Conservation (phyloP, 1,140 invertebrate species). For the Hylyphantes graminicola region DNA sequence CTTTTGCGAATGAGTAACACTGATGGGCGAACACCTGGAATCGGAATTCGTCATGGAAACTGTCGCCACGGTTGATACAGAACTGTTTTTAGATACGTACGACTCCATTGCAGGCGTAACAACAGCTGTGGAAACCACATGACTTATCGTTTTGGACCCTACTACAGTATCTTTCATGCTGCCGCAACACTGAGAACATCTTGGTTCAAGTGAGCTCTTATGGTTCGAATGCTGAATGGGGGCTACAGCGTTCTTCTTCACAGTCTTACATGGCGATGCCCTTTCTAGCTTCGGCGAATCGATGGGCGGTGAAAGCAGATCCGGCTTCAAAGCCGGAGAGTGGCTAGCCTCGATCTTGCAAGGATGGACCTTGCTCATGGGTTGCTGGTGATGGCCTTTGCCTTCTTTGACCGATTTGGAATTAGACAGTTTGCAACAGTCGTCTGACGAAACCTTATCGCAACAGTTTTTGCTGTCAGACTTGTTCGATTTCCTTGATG, state of each 20-base stretch:
- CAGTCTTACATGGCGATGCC: slow-evolving; percentile 16
- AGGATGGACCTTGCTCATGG: slow-evolving; percentile 35
- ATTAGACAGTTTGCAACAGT: slow-evolving; percentile 46
- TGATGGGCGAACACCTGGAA: slow-evolving; percentile 12
- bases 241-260: slow-evolving; percentile 19
- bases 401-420: slow-evolving; percentile 10
- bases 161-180: slow-evolving; percentile 32
- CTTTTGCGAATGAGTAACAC: slow-evolving; percentile 10
- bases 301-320: slow-evolving; percentile 50
- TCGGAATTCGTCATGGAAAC: slow-evolving; percentile 35
- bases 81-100: slow-evolving; percentile 25
- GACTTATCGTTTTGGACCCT: slow-evolving; percentile 3
- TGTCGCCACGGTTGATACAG: slow-evolving; percentile 8
- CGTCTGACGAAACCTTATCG: slow-evolving; percentile 31
- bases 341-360: slow-evolving; percentile 52
- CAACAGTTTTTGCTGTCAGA: slow-evolving; percentile 39
- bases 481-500: slow-evolving; percentile 42
- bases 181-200: slow-evolving; percentile 42
- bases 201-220: slow-evolving; percentile 1
- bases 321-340: slow-evolving; percentile 50
- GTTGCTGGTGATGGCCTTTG: slow-evolving; percentile 33
- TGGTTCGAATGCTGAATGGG: slow-evolving; percentile 2
- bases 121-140: slow-evolving; percentile 22
- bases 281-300: slow-evolving; percentile 42
- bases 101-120: slow-evolving; percentile 3